Base-by-base conservation (phyloP, 2,888 invertebrate genomes). In the Heterodera filipjevi region DNA sequence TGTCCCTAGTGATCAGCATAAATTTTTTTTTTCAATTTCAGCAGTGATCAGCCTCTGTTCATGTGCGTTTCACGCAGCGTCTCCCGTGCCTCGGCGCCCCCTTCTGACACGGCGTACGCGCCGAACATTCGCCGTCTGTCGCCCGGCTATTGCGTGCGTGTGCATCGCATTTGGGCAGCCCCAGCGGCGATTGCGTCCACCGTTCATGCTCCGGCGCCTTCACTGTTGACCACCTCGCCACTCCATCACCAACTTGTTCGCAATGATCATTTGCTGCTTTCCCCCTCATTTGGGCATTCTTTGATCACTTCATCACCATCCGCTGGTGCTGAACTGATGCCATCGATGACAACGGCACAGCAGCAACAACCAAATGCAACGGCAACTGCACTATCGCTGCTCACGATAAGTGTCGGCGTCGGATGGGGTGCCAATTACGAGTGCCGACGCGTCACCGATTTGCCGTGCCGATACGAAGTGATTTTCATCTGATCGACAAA, bases 351-450 rank as follows among this genome's bases (percentile, higher is more conserved):
- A 10, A 46, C 35, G 71, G 1, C 71, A n/a, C 39, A 39, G n/a
- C n/a, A n/a, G n/a, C n/a, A n/a, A n/a, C 71, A 64, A 14, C 77
- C 71, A 44, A 22, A 71, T 44, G 68, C n/a, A 71, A 49, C 8
- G 27, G 77, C 27, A 8, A 27, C 59, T n/a, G 59, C 59, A 59
- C 74, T 84, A 27, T 64, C 84, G 35, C 80, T 84, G 66, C 73
- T 84, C 71, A 84, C 85, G 16, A 86, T 88, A 76, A 84, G 84
- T 49, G 84, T 86, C 16, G 87, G 87, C 70, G 82, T 82, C 71
- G 87, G 87, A 44, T 87, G 87, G 87, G 87, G 87, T 74, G 83
- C 85, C 32, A 86, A 87, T 81, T 88, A 87, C 81, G 84, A 86
- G 76, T 71, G 86, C 14, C 76, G 85, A 22, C 85, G 84, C 77